phyloP scores from a whole-genome alignment of 30 jellyfish, hydroid and myxozoan species.

The Chrysaora quinquecirrha region DNA sequence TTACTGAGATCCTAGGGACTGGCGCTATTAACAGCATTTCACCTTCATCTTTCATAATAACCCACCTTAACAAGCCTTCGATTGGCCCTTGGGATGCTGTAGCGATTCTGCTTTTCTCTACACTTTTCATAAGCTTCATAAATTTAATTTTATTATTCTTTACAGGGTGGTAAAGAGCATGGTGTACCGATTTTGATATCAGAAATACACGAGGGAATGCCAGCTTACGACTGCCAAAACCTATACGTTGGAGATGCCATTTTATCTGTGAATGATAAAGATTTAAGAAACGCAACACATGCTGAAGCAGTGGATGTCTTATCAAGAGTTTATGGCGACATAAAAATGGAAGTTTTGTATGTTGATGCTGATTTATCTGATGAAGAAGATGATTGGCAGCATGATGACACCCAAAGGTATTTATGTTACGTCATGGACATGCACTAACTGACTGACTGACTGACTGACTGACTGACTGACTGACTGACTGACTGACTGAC shows the following conservation, averaged over 20 bases:
- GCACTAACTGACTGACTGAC: background rate
- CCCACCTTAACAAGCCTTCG: no score
- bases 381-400: slow-evolving; percentile 95
- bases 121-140: no score
- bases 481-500: no score
- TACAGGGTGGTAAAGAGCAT: slow-evolving; percentile 98
- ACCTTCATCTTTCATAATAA: no score
- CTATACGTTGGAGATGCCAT: slow-evolving; percentile 96
- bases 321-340: slow-evolving; percentile 90
- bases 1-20: no score
- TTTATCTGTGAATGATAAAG: slow-evolving; percentile 81
- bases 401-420: slow-evolving; percentile 83
- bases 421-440: background rate
- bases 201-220: slow-evolving; percentile 97
- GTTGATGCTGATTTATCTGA: slow-evolving; percentile 88
- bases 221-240: slow-evolving; percentile 88
- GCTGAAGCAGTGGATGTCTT: slow-evolving; percentile 89
- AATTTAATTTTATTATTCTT: no score
- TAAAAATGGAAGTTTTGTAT: slow-evolving; percentile 82
- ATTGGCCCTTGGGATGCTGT: no score
- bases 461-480: background rate
- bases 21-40: no score
- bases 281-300: slow-evolving; percentile 81
- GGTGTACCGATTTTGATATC: slow-evolving; percentile 97
- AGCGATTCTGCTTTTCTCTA: no score